These are phyloP conservation scores for Mimas tiliae DNA, from an alignment of 2,888 invertebrate genomes.

Conservation along the genomic window DNA sequence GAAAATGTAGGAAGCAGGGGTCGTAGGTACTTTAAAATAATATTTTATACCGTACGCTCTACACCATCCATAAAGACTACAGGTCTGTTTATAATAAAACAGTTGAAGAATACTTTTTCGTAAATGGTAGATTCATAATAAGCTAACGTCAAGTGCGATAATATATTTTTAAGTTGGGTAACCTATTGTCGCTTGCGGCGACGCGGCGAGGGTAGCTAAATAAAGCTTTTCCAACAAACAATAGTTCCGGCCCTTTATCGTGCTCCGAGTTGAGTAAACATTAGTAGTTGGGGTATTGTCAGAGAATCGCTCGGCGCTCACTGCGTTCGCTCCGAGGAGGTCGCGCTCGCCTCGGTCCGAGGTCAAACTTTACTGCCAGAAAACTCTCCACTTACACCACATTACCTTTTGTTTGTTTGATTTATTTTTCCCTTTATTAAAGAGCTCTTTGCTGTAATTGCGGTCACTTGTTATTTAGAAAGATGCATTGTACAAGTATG, in stretches of 20 bases:
- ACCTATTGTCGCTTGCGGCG: slow-evolving; percentile 77
- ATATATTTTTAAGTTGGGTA: slow-evolving; percentile 84
- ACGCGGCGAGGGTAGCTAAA: slow-evolving; percentile 79
- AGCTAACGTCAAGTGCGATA: slow-evolving; percentile 66
- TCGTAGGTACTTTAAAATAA: too few species aligned
- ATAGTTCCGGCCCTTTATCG: slow-evolving; percentile 85
- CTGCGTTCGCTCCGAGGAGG: slow-evolving; percentile 43
- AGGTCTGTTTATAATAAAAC: too few species aligned
- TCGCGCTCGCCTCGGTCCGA: slow-evolving; percentile 45
- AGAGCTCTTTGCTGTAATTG: slow-evolving; percentile 28
- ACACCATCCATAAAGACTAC: too few species aligned
- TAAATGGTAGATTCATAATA: slow-evolving; percentile 45
- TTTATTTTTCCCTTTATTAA: slow-evolving; percentile 63
- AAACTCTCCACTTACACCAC: slow-evolving; percentile 71
- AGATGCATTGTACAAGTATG: background rate
- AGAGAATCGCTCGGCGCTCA: slow-evolving; percentile 32
- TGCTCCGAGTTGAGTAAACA: slow-evolving; percentile 80
- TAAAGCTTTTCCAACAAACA: slow-evolving; percentile 84
- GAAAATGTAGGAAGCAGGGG: too few species aligned
- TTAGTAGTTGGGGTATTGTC: slow-evolving; percentile 80
- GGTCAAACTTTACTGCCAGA: slow-evolving; percentile 73
- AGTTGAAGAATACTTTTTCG: background rate
- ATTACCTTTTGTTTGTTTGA: slow-evolving; percentile 75
- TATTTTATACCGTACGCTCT: too few species aligned
- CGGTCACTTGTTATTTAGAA: slow-evolving; percentile 19